These are phyloP conservation scores for Germaria angustata DNA, from an alignment of 2,888 invertebrate species.

Conservation along the genomic window DNA sequence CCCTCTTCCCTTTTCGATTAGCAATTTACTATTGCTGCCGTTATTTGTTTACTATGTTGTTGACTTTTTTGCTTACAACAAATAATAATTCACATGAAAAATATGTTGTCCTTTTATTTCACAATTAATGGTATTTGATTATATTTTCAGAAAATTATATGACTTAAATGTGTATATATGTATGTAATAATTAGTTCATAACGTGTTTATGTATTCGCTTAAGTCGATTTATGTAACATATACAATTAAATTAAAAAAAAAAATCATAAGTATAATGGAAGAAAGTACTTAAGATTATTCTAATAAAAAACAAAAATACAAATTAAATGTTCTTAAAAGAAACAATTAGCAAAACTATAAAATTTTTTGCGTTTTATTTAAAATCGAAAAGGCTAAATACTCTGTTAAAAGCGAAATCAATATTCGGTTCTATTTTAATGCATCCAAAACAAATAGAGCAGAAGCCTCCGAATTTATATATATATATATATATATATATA, in stretches of 20 bases:
- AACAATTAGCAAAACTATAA: conserved; percentile 13
- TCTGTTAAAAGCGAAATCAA: not conserved
- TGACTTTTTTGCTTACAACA: too few relatives aligned
- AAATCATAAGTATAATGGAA: not conserved
- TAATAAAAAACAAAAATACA: conserved; percentile 28
- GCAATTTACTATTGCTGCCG: too few relatives aligned
- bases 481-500: too few relatives aligned
- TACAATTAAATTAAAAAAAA: conserved; percentile 3
- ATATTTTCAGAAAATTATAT: too few relatives aligned
- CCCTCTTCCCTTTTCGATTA: too few relatives aligned
- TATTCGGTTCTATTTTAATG: not conserved
- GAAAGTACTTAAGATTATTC: conserved; percentile 19
- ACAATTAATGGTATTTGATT: too few relatives aligned
- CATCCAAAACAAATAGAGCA: not conserved
- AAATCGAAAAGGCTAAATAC: not conserved
- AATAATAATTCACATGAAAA: too few relatives aligned
- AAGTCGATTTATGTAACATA: conserved; percentile 33
- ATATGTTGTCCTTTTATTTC: too few relatives aligned
- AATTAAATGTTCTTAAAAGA: conserved; percentile 38
- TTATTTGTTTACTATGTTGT: too few relatives aligned
- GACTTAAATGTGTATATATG: too few relatives aligned
- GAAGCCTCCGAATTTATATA: not conserved
- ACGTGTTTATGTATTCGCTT: not conserved
- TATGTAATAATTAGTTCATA: too few relatives aligned
- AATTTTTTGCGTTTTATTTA: conserved; percentile 45